Evolutionary conservation across 2,113 vertebrate species (phyloP), one percentile per base, ranked within the genome.

Genomic region (Hippopotamus amphibius): DNA sequence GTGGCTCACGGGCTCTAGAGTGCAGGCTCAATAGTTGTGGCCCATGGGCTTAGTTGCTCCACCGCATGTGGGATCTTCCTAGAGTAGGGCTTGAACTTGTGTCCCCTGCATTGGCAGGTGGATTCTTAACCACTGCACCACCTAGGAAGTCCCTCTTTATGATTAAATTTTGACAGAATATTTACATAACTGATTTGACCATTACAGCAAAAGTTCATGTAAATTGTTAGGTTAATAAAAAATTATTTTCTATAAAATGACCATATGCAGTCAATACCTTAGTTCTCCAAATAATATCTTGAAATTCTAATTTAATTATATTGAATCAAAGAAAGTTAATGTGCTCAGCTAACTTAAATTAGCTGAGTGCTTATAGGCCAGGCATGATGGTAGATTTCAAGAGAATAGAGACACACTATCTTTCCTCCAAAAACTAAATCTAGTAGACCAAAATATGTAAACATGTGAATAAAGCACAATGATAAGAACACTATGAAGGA

Each of bases 231-330:
- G 61, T 85, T 7, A 80, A 65, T 68, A 71, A 84, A 88, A 90
- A 72, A 43, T 10, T 14, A 1, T 83, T 93, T 93, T 65, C 82
- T 81, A 79, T 53, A 94, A 96, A 93, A 88, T 65, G 41, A 77
- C 33, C 84, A 76, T 16, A 84, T 48, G 15, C 24, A 85, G 26
- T 71, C 46, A 85, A 80, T 33, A 92, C n/a, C 13, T 72, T 57
- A 93, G 43, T 33, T 97, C n/a, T 92, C 76, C 91, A 81, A 68
- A 15, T 43, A 90, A 13, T 59, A 90, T 26, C 37, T 63, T 95
- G 26, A 96, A 88, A 95, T 77, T 97, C 43, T 69, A 86, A 69
- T 88, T 90, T 65, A 53, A 43, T 65, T 86, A 80, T 24, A 88
- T 0, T 57, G 41, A 94, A 24, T 89, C 88, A 94, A 89, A 90